Base-by-base conservation (phyloP, 2,888 invertebrate genomes). In the Polyommatus icarus region DNA sequence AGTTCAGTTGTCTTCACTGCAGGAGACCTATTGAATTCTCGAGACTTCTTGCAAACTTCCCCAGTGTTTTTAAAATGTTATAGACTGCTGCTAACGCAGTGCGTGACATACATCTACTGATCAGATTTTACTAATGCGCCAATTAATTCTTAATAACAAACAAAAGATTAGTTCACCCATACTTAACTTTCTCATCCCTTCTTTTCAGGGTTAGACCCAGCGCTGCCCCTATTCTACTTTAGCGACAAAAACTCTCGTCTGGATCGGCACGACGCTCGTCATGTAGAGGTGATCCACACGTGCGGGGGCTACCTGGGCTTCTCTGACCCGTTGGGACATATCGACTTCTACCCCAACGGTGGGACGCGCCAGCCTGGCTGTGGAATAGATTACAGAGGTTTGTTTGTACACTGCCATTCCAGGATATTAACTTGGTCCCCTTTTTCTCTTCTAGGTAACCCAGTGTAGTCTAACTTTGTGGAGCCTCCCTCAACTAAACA, bases 271-370 rank as follows among this genome's bases (percentile, higher is more conserved):
- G 95, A 95, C 82, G 96, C 95, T 0, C 89, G 94, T 1, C 94
- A 95, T 80, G 95, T 96, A 1, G 95, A 95, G 83, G 95, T 95
- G 24, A 95, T 96, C 59, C 95, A 96, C 83, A 95, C 95, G 0
- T 95, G 95, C 77, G 95, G 95, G 1, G 95, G 95, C 0, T 95
- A 95, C 83, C 89, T 95, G 2, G 95, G 95, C n/a, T 95, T 95
- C 80, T 89, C 92, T 15, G 90, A 94, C 1, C 95, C 95, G 0
- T 84, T 95, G 77, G 95, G 95, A 0, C 95, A 95, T 82, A 94
- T 95, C n/a, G 95, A 96, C 88, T 95, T 95, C 84, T 96, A 95
- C 82, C 95, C 95, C 0, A 96, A 95, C 81, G 95, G 95, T 0
- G 95, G 95, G 0, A 91, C 91, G 7, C 84, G 92, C 24, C 95